These are phyloP conservation scores for Drosophila borborema DNA, from an alignment of 2,888 invertebrate genomes.

Conservation along the genomic window DNA sequence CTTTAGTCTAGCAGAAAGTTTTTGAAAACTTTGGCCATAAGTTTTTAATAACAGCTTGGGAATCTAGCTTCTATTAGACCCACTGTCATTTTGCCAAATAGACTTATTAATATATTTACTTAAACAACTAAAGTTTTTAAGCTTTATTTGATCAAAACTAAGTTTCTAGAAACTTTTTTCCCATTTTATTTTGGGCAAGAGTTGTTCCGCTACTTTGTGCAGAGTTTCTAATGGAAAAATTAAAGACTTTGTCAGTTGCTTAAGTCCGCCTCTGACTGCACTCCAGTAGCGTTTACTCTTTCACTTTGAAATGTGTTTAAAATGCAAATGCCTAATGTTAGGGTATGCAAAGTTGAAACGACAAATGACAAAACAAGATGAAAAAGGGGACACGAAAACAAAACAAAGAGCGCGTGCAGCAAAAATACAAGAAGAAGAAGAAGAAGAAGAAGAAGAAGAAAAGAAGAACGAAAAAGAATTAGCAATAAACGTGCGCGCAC, in stretches of 20 bases:
- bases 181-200: not conserved
- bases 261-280: slow-evolving; percentile 7
- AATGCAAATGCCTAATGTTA: slow-evolving; percentile 7
- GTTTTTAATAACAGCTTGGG: slow-evolving; percentile 4
- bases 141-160: slow-evolving; percentile 8
- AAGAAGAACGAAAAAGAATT: slow-evolving; percentile 65
- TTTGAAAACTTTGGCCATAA: not conserved
- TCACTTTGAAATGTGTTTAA: slow-evolving; percentile 2
- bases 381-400: not conserved
- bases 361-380: slow-evolving; percentile 6
- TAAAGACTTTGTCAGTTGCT: not conserved
- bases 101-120: slow-evolving; percentile 15
- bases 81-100: slow-evolving; percentile 8
- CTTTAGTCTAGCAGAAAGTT: not conserved
- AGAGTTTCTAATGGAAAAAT: slow-evolving; percentile 8
- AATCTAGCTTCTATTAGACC: not conserved
- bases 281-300: no score
- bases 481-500: slow-evolving; percentile 78
- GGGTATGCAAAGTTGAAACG: slow-evolving; percentile 16
- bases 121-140: slow-evolving; percentile 4
- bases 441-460: slow-evolving; percentile 14
- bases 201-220: not conserved
- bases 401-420: slow-evolving; percentile 18
- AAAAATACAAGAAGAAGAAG: not conserved
- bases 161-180: not conserved